Evolutionary conservation across 2,797 vertebrate species (phyloP).

Genomic region (Threskiornis aethiopicus): DNA sequence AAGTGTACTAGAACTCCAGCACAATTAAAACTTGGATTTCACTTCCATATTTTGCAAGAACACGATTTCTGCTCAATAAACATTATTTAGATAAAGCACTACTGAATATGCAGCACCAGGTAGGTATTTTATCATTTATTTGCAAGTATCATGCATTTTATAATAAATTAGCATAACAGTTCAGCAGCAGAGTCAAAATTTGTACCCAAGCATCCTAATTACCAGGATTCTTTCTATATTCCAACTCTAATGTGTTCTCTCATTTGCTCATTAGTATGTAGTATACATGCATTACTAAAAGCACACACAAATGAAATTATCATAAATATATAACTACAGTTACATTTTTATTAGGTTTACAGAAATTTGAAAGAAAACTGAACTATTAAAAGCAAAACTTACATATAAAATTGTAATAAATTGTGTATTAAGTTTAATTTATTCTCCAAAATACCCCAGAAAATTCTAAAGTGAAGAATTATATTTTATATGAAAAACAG

Average conservation of each 20-base stretch:
- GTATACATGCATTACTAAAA: conserved; percentile 15
- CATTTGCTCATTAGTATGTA: conserved; percentile 55
- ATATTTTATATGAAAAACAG: background rate
- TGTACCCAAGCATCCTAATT: conserved; percentile 44
- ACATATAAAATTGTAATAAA: background rate
- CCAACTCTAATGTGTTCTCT: background rate
- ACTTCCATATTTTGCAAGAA: background rate
- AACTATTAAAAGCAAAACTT: background rate
- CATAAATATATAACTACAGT: conserved; percentile 38
- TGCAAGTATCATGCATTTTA: conserved; percentile 45
- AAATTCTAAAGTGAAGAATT: background rate
- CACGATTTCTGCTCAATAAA: background rate
- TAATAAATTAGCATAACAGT: conserved; percentile 58
- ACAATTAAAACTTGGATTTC: background rate
- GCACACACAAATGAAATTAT: conserved; percentile 39
- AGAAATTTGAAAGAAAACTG: background rate
- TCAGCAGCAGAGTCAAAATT: conserved; percentile 53
- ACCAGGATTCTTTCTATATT: conserved; percentile 19
- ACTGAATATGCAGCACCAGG: conserved; percentile 1
- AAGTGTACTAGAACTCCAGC: background rate
- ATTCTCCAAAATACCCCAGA: background rate
- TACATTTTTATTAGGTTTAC: conserved; percentile 35
- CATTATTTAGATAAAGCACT: background rate
- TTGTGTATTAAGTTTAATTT: background rate
- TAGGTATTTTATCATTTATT: conserved; percentile 40